Evolutionary conservation across 2,888 invertebrate species (phyloP), one percentile per base, ranked within the genome.

Genomic region (Tricholauxania praeusta): DNA sequence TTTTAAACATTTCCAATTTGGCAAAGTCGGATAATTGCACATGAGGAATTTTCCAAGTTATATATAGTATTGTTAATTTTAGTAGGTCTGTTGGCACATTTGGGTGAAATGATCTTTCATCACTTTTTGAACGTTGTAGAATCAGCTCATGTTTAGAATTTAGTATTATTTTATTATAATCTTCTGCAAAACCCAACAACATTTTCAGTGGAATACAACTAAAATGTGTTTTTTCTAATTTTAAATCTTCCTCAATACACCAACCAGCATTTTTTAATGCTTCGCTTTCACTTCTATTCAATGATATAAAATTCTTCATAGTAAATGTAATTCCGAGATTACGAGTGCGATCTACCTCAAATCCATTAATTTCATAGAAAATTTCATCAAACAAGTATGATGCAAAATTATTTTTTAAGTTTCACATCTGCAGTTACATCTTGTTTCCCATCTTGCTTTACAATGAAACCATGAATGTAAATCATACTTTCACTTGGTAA

Each of bases 221-320:
- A 48, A 69, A 74, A 49, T 69, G 19, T 1, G 19, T 48, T 12
- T 59, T 48, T 14, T 49, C 22, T 7, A 28, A n/a, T 12, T 57
- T 22, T 12, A 22, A 15, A 22, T 65, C 52, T 65, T 22, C 65
- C 28, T 49, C 22, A 49, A 14, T 17, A 65, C n/a, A 71, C 78
- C 76, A 78, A 51, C 74, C 75, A 14, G 76, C 78, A 74, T 79
- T 78, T 57, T 72, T n/a, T 17, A 77, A 53, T 28, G 55, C 66
- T 28, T 60, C 57, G 66, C 75, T 78, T 22, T 77, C 73, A 55
- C 19, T 63, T 12, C 19, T 14, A 64, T 82, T 82, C 60, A 81
- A 74, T 22, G 85, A 86, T 12, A 83, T 74, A 75, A 79, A 84
- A 69, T 80, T 80, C 81, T 87, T 86, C 62, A 85, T 80, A 12